These are phyloP conservation scores for Triops longicaudatus DNA, from an alignment of 1,140 invertebrate species.

Conservation along the genomic window DNA sequence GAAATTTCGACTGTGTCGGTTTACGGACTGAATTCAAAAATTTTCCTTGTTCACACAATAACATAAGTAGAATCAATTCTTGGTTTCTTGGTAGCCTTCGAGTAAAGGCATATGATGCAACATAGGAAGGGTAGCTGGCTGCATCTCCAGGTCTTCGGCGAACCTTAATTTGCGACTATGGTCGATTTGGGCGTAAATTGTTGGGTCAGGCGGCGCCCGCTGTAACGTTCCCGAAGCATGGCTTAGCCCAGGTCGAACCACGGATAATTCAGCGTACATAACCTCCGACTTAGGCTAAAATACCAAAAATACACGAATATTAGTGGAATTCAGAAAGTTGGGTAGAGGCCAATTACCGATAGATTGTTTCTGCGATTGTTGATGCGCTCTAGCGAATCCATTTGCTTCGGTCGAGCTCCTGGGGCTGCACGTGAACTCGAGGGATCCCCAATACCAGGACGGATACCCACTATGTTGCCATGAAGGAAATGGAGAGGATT, in stretches of 20 bases:
- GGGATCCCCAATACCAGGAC: neutral
- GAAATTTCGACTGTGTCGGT: neutral
- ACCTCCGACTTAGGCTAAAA: neutral
- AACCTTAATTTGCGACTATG: slow-evolving; percentile 40
- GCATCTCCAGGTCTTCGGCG: neutral
- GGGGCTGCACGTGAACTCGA: neutral
- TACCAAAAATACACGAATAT: neutral
- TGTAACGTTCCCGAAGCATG: neutral
- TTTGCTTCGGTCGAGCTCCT: neutral
- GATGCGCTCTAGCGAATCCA: neutral
- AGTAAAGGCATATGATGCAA: neutral
- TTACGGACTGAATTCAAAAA: neutral
- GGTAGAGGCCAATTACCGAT: neutral
- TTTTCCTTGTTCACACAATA: neutral
- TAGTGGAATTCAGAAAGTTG: neutral
- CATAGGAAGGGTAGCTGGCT: slow-evolving; percentile 9
- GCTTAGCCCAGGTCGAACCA: neutral
- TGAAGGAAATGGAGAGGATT: slow-evolving; percentile 15
- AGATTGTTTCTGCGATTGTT: slow-evolving; percentile 2
- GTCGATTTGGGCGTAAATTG: slow-evolving; percentile 62
- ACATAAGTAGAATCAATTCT: neutral
- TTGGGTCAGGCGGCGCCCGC: slow-evolving; percentile 40
- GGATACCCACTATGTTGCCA: slow-evolving; percentile 11
- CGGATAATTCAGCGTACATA: slow-evolving; percentile 8
- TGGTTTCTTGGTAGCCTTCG: slow-evolving; percentile 7